These are phyloP conservation scores for Rhynchonycteris naso DNA, from an alignment of 2,797 vertebrate species.

Conservation along the genomic window DNA sequence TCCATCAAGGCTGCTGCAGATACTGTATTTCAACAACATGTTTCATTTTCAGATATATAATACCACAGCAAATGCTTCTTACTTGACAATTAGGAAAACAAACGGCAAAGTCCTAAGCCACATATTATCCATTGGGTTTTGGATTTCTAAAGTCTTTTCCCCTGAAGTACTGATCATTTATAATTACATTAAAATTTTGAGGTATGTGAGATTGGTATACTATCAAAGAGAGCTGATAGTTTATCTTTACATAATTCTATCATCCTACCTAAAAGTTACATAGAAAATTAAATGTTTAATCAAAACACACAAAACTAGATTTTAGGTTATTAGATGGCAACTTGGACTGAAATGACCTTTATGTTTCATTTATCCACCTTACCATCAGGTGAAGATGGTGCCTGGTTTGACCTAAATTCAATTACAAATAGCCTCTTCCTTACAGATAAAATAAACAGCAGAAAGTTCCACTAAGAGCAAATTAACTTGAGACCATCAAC, in stretches of 20 bases:
- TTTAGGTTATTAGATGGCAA: constrained; percentile 8
- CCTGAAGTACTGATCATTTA: constrained; percentile 13
- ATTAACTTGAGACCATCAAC: neutral
- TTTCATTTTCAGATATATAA: constrained; percentile 37
- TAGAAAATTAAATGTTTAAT: constrained; percentile 59
- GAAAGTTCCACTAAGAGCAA: neutral
- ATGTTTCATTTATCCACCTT: neutral
- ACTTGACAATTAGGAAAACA: constrained; percentile 55
- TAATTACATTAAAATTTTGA: constrained; percentile 57
- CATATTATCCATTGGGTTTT: constrained; percentile 44
- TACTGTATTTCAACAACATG: neutral
- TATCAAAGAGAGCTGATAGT: neutral
- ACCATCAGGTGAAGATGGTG: neutral
- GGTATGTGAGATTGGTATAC: neutral
- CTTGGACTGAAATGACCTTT: constrained; percentile 46
- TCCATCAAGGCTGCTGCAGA: neutral
- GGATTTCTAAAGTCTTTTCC: constrained; percentile 55
- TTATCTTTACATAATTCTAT: constrained; percentile 57
- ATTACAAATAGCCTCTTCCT: constrained; percentile 7
- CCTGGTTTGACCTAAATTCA: neutral
- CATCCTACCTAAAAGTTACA: constrained; percentile 31
- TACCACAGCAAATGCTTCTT: constrained; percentile 11
- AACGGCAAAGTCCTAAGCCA: constrained; percentile 48
- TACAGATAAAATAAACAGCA: neutral
- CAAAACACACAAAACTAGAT: neutral